Conservation (phyloP, 2,113 vertebrate genomes). For the Tachuris rubrigastra region DNA sequence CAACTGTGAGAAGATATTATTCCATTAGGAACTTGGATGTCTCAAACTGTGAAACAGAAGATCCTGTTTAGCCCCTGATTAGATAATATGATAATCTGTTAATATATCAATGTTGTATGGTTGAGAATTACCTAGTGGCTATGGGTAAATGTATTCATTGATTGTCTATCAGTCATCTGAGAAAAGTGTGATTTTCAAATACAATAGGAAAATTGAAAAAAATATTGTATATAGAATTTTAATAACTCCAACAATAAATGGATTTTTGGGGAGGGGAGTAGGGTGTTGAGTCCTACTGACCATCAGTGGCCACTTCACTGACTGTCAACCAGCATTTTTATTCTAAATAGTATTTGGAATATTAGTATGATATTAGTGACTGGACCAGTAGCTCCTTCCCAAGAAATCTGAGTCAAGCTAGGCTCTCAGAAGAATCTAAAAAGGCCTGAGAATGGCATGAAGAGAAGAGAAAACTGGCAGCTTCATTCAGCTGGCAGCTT, state of each 20-base stretch:
- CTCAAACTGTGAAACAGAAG: background rate
- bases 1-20: background rate
- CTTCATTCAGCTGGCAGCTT: background rate
- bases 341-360: background rate
- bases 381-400: background rate
- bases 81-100: background rate
- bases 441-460: background rate
- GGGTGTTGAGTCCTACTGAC: background rate
- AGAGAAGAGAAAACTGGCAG: background rate
- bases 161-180: background rate
- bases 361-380: background rate
- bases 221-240: background rate
- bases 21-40: background rate
- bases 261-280: rapidly evolving
- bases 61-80: background rate
- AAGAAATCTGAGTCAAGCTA: background rate
- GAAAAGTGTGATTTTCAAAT: background rate
- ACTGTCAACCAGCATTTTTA: background rate
- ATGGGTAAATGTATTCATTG: background rate
- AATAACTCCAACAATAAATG: background rate
- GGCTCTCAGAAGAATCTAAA: background rate
- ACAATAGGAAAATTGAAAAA: background rate
- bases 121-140: background rate
- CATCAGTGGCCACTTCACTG: background rate
- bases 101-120: background rate